phyloP scores from a whole-genome alignment of 2,797 vertebrate species.

The Euphonia xanthogaster region DNA sequence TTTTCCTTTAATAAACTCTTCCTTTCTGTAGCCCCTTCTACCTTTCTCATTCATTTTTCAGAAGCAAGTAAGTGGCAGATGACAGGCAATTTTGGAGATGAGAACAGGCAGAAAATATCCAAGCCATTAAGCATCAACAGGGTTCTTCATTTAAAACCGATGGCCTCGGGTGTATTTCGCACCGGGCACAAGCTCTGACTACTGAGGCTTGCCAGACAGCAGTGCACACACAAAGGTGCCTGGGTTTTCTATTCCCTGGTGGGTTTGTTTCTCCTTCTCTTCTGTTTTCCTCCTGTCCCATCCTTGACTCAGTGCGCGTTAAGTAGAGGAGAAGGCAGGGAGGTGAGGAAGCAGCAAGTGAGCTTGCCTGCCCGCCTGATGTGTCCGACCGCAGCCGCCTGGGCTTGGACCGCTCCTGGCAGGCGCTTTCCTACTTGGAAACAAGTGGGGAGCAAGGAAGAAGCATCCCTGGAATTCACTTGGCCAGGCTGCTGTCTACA shows the following conservation, averaged over 20 bases:
- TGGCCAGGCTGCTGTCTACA: not conserved
- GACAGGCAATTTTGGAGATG: not conserved
- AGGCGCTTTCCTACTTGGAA: not conserved
- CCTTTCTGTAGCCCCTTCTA: not conserved
- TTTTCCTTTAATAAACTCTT: not conserved
- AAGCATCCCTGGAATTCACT: slow-evolving; percentile 25
- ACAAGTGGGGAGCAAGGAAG: not conserved
- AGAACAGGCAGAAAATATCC: not conserved
- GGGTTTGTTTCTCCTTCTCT: not conserved
- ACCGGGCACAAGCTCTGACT: fast-evolving
- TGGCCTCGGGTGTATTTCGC: not conserved
- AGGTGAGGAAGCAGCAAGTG: not conserved
- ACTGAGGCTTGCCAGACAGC: not conserved
- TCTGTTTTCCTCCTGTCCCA: not conserved
- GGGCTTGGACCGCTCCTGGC: not conserved
- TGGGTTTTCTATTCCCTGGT: not conserved
- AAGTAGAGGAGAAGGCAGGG: not conserved
- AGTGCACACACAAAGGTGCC: not conserved
- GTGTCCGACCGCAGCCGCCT: fast-evolving
- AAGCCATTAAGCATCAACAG: not conserved
- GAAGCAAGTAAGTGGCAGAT: not conserved
- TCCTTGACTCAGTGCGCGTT: not conserved
- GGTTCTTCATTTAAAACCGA: not conserved
- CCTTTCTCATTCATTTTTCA: not conserved
- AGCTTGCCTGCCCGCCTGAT: not conserved